A percentile compares a stretch with the other conserved stretches of the same genome.
These are phyloP conservation scores for Yoshiicerus persimilis DNA, from an alignment of 1,140 invertebrate genomes.

Conservation along the genomic window DNA sequence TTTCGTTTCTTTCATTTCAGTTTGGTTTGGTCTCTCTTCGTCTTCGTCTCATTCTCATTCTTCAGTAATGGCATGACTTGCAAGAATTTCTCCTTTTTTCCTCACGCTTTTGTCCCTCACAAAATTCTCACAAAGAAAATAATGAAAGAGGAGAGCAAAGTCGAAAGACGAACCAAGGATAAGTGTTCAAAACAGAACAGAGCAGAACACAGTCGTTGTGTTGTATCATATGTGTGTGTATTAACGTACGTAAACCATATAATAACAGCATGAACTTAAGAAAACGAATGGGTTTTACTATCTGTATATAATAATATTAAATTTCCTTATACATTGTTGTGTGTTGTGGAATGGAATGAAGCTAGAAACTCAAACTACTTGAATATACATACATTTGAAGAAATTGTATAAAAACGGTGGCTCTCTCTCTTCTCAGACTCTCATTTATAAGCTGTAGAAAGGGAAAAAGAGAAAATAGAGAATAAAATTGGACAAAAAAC, in stretches of 20 bases:
- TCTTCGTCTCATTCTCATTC: slow-evolving; percentile 24
- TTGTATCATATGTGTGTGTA: not conserved
- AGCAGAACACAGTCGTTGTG: not conserved
- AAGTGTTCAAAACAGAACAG: slow-evolving; percentile 3
- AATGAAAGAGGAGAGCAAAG: slow-evolving; percentile 19
- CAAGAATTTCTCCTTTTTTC: slow-evolving; percentile 39
- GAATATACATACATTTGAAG: not conserved
- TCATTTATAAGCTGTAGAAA: not conserved
- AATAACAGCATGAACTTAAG: slow-evolving; percentile 7
- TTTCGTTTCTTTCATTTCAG: not conserved
- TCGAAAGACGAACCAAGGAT: slow-evolving; percentile 21
- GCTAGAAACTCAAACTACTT: not conserved
- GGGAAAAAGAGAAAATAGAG: slow-evolving; percentile 13
- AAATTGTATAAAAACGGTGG: not conserved
- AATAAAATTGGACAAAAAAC: slow-evolving; percentile 4
- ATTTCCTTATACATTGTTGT: not conserved
- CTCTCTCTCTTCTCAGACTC: not conserved
- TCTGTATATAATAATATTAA: not conserved
- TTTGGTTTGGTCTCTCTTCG: not conserved
- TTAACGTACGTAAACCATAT: not conserved
- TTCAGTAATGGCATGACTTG: slow-evolving; percentile 41
- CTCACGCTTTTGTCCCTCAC: slow-evolving; percentile 12
- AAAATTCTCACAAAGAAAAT: slow-evolving; percentile 23
- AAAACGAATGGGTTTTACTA: not conserved
- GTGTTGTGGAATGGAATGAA: not conserved